These are phyloP conservation scores for Disparrhopalites patrizii DNA, from an alignment of 2,888 invertebrate species.

Conservation along the genomic window DNA sequence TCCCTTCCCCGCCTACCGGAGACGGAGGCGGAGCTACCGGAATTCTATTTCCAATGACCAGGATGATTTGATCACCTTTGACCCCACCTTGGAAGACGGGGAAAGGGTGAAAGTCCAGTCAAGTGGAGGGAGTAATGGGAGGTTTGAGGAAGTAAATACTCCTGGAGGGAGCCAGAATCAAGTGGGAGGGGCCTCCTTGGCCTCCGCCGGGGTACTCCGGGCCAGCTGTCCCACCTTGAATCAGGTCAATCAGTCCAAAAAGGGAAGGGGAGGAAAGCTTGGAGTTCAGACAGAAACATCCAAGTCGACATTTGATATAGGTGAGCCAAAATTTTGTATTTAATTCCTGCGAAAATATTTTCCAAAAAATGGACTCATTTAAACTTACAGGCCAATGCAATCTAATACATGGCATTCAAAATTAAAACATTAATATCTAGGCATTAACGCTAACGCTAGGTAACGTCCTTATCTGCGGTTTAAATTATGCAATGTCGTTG, in stretches of 20 bases:
- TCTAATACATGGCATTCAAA: neutral
- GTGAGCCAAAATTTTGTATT: neutral
- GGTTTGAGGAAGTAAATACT: neutral
- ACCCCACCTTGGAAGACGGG: neutral
- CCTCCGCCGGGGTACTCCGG: slow-evolving; percentile 1
- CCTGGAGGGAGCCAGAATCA: neutral
- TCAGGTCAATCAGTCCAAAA: neutral
- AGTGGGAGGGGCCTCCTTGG: neutral
- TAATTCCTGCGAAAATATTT: no score
- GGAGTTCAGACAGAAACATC: neutral
- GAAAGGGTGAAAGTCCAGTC: no score
- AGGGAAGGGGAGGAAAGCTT: neutral
- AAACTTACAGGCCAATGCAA: neutral
- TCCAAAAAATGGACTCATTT: no score
- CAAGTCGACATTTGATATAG: slow-evolving; percentile 8
- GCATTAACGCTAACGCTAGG: no score
- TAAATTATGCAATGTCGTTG: neutral
- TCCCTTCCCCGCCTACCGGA: neutral
- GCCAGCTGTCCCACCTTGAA: slow-evolving; percentile 23
- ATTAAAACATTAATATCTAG: no score
- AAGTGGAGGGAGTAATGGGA: neutral
- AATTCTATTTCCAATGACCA: neutral
- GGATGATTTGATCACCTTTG: neutral
- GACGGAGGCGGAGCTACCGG: neutral
- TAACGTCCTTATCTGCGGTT: no score